Evolutionary conservation across 2,888 invertebrate genomes (phyloP), one percentile per base, ranked within the genome.

Genomic region (Athripsodes cinereus): DNA sequence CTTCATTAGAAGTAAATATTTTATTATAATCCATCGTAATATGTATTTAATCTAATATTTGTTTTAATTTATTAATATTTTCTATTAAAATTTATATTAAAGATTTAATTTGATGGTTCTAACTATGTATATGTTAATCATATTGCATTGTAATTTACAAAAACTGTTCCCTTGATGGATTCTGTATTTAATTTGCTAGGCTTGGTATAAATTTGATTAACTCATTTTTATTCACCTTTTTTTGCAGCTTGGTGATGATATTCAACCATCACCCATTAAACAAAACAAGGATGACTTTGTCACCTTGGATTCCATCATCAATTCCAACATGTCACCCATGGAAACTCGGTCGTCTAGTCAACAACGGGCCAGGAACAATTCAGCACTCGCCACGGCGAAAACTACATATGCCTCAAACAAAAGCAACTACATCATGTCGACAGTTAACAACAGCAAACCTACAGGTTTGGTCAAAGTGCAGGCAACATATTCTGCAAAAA

Each of bases 341-440:
- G 74, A 78, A 26, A 75, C 76, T 0, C 34, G 55, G 22, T 54
- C 59, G 1, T 21, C 52, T 20, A 55, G 35, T 26, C 53, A 54
- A 20, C 51, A 55, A 10, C 60, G 55, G 19, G 56, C 53, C 8
- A 55, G 59, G 44, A 56, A 62, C 10, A 53, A 72, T 0, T 77
- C 78, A 16, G 76, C 78, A 60, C 77, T 78, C 68, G 77, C 74
- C 59, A 76, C 75, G 13, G 75, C 76, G 1, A 71, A 78, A 22
- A 71, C 74, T 0, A 74, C 76, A 3, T 74, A 75, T 74, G 69
- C 74, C 11, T 73, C 76, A 31, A 78, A 77, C 40, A 76, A 76
- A 68, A 65, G 53, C 31, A 74, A 72, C 70, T 78, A 78, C 68
- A 77, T 78, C 76, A 62, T 74, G 67, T 78, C 78, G 0, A 78